A percentile compares a stretch with the other conserved stretches of the same genome.
phyloP scores from a whole-genome alignment of 2,113 vertebrate species.

The Ceuthmochares aereus region DNA sequence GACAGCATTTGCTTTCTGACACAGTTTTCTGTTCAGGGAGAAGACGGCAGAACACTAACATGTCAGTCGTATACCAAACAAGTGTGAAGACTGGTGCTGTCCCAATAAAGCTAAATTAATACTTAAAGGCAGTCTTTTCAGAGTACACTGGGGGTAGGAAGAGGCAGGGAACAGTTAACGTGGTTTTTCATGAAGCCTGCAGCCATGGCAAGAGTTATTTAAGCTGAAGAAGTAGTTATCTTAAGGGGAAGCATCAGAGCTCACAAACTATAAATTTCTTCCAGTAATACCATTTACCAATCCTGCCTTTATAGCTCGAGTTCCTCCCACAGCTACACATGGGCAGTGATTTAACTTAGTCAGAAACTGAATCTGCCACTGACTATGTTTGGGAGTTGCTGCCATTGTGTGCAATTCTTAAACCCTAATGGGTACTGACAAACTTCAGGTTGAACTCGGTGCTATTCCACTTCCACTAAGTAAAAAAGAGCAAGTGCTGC shows the following conservation, averaged over 20 bases:
- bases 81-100: neutral
- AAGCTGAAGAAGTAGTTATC: neutral
- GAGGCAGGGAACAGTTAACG: neutral
- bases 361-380: neutral
- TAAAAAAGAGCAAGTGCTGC: neutral
- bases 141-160: neutral
- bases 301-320: neutral
- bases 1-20: neutral
- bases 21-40: neutral
- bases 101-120: neutral
- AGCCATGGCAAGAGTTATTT: neutral
- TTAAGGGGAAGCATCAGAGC: neutral
- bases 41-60: rapidly evolving
- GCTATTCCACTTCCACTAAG: neutral
- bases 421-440: neutral
- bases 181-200: neutral
- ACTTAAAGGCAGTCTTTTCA: neutral
- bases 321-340: neutral
- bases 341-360: neutral
- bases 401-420: neutral
- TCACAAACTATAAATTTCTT: neutral
- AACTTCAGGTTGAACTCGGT: neutral
- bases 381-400: neutral
- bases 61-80: neutral
- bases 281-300: neutral